Conservation (phyloP, 2,797 vertebrate genomes). For the Lacerta viridis region DNA sequence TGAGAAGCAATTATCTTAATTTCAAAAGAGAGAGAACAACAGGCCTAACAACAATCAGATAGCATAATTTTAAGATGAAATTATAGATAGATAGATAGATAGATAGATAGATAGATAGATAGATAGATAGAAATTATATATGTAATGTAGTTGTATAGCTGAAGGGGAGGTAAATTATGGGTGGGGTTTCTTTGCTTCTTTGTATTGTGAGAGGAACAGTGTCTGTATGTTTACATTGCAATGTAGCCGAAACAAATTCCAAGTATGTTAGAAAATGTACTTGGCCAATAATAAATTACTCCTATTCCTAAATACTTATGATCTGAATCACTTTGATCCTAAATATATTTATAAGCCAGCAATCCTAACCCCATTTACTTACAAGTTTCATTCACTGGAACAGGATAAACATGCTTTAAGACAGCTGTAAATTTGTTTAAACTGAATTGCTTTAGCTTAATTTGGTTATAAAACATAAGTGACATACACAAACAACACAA, state of each 20-base stretch:
- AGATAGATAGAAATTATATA: no score
- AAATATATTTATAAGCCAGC: not conserved
- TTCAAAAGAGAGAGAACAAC: slow-evolving; percentile 57
- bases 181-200: no score
- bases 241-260: no score
- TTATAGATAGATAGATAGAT: no score
- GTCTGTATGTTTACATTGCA: no score
- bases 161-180: no score
- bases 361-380: not conserved
- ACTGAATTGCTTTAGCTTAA: slow-evolving; percentile 13
- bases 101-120: no score
- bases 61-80: slow-evolving; percentile 1
- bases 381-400: not conserved
- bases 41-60: slow-evolving; percentile 16
- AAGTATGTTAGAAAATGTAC: no score
- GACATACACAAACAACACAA: slow-evolving; percentile 62
- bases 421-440: slow-evolving; percentile 1
- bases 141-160: no score
- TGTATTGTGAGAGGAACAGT: no score
- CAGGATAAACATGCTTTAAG: not conserved
- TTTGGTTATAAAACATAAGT: slow-evolving; percentile 36
- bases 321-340: not conserved
- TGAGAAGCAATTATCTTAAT: slow-evolving; percentile 51
- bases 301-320: not conserved
- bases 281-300: no score